Conservation (phyloP, 2,797 vertebrate species). For the Allobates femoralis region DNA sequence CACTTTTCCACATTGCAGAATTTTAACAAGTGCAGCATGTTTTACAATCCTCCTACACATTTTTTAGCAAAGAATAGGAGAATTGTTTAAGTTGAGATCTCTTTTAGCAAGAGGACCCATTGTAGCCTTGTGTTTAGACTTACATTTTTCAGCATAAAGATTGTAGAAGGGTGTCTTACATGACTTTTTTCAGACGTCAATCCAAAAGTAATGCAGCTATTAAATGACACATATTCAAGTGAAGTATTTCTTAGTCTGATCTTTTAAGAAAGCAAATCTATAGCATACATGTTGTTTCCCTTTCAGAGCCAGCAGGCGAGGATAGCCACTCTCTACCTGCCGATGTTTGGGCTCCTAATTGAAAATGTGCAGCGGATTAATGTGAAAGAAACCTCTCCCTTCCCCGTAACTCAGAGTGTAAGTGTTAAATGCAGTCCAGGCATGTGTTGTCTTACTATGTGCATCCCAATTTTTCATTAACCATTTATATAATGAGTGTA, state of each 20-base stretch:
- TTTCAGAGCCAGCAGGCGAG: conserved; percentile 92
- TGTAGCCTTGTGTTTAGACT: background rate
- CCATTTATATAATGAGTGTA: conserved; percentile 13
- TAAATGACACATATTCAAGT: background rate
- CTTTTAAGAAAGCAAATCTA: background rate
- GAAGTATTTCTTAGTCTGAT: background rate
- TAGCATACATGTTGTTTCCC: conserved; percentile 24
- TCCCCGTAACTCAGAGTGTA: conserved; percentile 81
- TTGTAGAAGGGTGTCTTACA: background rate
- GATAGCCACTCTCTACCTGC: conserved; percentile 94
- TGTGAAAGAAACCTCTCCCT: conserved; percentile 83
- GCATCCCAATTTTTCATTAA: background rate
- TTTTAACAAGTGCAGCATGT: conserved; percentile 1
- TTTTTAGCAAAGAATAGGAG: background rate
- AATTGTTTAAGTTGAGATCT: background rate
- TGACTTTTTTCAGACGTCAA: background rate
- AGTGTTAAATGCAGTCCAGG: conserved; percentile 66
- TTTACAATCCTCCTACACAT: background rate
- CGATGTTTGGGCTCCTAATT: conserved; percentile 93
- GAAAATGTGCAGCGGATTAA: conserved; percentile 93
- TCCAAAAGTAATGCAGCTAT: background rate
- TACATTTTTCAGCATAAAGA: background rate
- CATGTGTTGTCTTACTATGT: background rate
- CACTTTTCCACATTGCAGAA: conserved; percentile 15
- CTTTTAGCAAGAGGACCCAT: background rate